These are phyloP conservation scores for Peromyscus eremicus DNA, from an alignment of 2,797 vertebrate genomes.

Conservation along the genomic window DNA sequence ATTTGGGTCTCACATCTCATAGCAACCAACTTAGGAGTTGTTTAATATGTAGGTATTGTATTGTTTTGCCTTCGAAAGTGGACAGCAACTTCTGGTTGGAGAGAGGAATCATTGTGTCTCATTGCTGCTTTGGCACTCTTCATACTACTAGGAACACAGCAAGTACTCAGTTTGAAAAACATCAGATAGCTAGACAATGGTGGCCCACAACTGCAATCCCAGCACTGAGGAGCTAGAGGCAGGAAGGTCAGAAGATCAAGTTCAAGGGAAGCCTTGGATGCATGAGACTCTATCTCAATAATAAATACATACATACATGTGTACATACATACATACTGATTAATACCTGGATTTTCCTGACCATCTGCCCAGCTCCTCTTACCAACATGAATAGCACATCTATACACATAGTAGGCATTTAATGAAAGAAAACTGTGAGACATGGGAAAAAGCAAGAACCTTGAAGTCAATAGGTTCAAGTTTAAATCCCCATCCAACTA, in stretches of 20 bases:
- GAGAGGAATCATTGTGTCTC: background rate
- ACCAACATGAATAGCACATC: background rate
- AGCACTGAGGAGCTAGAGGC: background rate
- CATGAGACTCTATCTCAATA: background rate
- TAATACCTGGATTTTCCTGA: background rate
- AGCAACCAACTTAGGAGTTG: background rate
- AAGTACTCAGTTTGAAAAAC: background rate
- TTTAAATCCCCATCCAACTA: slow-evolving; percentile 9
- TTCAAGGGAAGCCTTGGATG: background rate
- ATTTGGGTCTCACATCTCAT: background rate
- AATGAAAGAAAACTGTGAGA: slow-evolving; percentile 10
- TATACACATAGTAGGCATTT: background rate
- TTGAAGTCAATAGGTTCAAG: background rate
- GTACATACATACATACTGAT: background rate
- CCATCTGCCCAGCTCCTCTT: background rate
- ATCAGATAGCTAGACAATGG: background rate
- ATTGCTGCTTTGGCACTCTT: background rate
- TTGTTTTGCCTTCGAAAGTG: slow-evolving; percentile 34
- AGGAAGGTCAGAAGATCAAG: background rate
- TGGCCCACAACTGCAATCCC: background rate
- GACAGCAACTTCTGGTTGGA: background rate
- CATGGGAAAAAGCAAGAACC: background rate
- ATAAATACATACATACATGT: background rate
- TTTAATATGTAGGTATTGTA: background rate
- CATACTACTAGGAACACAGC: background rate